phyloP scores from a whole-genome alignment of 1,140 invertebrate species.

The Tigriopus japonicus region DNA sequence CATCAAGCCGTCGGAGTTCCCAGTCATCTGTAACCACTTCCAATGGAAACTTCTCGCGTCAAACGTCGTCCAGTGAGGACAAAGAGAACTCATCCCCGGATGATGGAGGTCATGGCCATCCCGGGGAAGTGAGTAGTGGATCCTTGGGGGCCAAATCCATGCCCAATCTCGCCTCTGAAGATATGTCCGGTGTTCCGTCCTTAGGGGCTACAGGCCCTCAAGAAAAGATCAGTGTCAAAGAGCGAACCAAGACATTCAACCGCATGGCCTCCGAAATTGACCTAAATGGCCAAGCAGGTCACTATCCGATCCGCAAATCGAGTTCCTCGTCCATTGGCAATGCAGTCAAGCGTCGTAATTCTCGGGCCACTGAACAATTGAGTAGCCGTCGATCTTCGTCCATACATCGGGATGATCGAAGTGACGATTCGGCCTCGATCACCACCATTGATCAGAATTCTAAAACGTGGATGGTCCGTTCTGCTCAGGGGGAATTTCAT shows the following conservation, averaged over 20 bases:
- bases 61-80: neutral
- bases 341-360: constrained; percentile 14
- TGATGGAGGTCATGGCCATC: neutral
- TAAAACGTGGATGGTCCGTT: constrained; percentile 62
- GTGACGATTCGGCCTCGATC: constrained; percentile 2
- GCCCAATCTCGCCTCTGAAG: neutral
- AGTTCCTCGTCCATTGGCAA: constrained; percentile 8
- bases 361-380: neutral
- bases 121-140: neutral
- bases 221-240: constrained; percentile 60
- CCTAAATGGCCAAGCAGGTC: constrained; percentile 22
- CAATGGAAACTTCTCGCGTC: neutral
- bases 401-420: neutral
- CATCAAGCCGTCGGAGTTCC: too few species aligned
- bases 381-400: constrained; percentile 3
- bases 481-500: constrained; percentile 61
- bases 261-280: constrained; percentile 62
- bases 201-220: constrained; percentile 17
- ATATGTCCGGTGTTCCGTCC: neutral
- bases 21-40: neutral
- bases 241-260: constrained; percentile 78
- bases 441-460: constrained; percentile 39
- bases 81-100: neutral
- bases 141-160: neutral
- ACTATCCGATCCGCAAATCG: neutral